Evolutionary conservation across 2,888 invertebrate genomes (phyloP), one percentile per base, ranked within the genome.

Genomic region (Embidobia sp.): DNA sequence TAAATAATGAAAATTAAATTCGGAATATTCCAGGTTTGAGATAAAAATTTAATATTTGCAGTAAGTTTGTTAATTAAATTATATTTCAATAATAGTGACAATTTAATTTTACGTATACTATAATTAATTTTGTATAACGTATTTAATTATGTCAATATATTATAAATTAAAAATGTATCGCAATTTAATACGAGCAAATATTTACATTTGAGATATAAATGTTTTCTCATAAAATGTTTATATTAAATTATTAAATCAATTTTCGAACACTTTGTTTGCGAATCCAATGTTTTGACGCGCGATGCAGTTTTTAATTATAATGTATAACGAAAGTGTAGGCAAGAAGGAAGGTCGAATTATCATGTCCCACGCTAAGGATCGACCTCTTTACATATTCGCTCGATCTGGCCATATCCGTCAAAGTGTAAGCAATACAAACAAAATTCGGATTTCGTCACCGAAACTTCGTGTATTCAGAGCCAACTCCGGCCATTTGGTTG

Each of bases 371-470:
- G 72, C 78, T 55, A 72, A 63, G 53, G 59, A 67, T 74, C 74
- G 76, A 77, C 78, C 76, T 78, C 49, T 53, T 73, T 76, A 73
- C 48, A 77, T 66, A 75, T 64, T 76, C 51, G 42, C 35, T 61
- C 42, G 46, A 73, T 66, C 51, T 51, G 67, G 26, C 48, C 51
- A 64, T 64, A 69, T 74, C 33, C 31, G 61, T 69, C 46, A 48
- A 48, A 27, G 13, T 15, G 35, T 31, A 53, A 44, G 44, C 35
- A 29, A 44, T 46, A 55, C 29, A 29, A 37, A 63, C 51, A 44
- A 66, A 74, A 74, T 67, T 67, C 53, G 37, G 16, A 59, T 74
- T 74, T 74, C 74, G 42, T 74, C 59, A 74, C 15, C 55, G 16
- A 51, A 18, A 16, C 27, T 11, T 6, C 26, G 48, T 35, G n/a